These are phyloP conservation scores for Eupithecia tripunctaria DNA, from an alignment of 2,888 invertebrate genomes.

Conservation along the genomic window DNA sequence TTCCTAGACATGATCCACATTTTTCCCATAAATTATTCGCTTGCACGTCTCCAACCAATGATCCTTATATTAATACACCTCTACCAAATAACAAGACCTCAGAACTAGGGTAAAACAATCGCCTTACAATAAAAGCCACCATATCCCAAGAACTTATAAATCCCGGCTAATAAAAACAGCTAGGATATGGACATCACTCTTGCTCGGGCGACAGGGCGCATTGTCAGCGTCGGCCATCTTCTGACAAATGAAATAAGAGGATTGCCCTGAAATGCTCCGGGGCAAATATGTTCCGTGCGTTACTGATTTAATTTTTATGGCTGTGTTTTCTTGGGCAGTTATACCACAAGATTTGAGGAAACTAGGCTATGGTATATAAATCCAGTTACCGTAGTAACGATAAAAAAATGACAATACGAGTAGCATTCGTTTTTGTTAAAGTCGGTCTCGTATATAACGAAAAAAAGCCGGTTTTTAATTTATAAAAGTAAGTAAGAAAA, in stretches of 20 bases:
- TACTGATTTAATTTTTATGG: constrained; percentile 51
- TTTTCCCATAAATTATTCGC: too few relatives aligned
- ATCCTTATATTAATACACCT: too few relatives aligned
- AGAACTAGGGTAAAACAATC: not conserved
- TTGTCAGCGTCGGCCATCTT: constrained; percentile 66
- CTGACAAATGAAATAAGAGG: constrained; percentile 81
- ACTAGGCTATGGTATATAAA: too few relatives aligned
- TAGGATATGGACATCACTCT: constrained; percentile 60
- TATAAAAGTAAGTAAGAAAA: too few relatives aligned
- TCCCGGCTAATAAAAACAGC: constrained; percentile 48
- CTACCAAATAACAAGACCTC: not conserved
- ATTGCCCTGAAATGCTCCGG: constrained; percentile 63
- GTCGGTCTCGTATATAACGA: too few relatives aligned
- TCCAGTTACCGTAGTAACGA: too few relatives aligned
- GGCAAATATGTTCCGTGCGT: constrained; percentile 62
- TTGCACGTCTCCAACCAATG: too few relatives aligned
- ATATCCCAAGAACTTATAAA: constrained; percentile 33
- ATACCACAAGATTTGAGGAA: not conserved
- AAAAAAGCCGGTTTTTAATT: too few relatives aligned
- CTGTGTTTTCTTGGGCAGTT: not conserved
- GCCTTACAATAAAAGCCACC: constrained; percentile 11
- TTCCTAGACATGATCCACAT: too few relatives aligned
- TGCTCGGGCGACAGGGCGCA: constrained; percentile 70
- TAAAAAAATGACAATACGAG: too few relatives aligned
- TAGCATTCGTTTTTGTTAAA: too few relatives aligned